Base-by-base conservation (phyloP, 2,797 vertebrate genomes). In the Malurus leucopterus region DNA sequence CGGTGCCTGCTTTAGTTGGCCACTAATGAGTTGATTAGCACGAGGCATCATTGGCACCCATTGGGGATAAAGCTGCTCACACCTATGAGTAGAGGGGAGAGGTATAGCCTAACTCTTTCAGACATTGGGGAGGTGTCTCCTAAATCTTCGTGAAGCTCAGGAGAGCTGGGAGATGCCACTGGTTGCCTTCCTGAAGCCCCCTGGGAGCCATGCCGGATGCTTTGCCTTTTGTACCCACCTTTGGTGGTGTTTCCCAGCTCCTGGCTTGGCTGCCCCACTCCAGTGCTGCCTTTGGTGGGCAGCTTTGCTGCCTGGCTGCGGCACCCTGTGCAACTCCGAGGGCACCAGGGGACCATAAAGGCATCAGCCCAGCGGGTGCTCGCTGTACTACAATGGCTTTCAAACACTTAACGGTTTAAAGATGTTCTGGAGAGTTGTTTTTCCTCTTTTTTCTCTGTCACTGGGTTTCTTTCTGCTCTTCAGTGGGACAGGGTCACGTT, bases 121-220 rank as follows among this genome's bases (percentile, higher is more conserved):
- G 12, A 46, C 8, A 1, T 0, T 1, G 8, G 6, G 6, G 17
- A 23, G 14, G 7, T 16, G 4, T 30, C 51, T 49, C 49, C 34
- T 49, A 27, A 57, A 15, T 9, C 4, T 22, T 11, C 0, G 0
- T 2, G 32, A 24, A 44, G 23, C 29, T 67, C 5, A 8, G 30
- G 65, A 61, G 22, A 64, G 19, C 26, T 32, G 46, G 10, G 32
- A 14, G 15, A 2, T 53, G n/a, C 43, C 57, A 7, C 77, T 53
- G 65, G 16, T 26, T 0, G 1, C 21, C 27, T 24, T 87, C 10
- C n/a, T 40, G 54, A 23, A 86, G 34, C n/a, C 21, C 2, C 0
- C 3, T 22, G 36, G 16, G 26, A 63, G 8, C 13, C 15, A 32
- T 11, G 19, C 38, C 29, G 23, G 29, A 2, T 4, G 1, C 44